phyloP scores from a whole-genome alignment of 2,797 vertebrate genomes.

The Helicolenus hilgendorfi region DNA sequence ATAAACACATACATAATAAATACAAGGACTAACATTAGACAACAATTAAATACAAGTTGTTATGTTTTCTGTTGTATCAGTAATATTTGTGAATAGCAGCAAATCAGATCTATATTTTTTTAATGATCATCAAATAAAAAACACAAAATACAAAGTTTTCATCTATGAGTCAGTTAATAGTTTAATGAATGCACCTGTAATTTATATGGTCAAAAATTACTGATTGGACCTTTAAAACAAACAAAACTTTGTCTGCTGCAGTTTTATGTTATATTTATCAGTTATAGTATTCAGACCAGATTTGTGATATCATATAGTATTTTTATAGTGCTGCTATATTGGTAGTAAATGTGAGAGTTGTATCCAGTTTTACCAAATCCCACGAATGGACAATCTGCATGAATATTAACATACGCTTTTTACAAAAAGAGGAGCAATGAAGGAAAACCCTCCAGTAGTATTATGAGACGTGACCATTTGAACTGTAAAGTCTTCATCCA shows the following conservation, averaged over 20 bases:
- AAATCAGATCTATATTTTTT: neutral
- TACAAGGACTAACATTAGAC: no score
- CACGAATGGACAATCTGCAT: slow-evolving; percentile 16
- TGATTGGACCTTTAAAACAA: neutral
- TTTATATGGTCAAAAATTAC: neutral
- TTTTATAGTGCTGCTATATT: neutral
- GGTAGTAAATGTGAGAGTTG: neutral
- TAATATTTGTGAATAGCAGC: neutral
- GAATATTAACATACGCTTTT: slow-evolving; percentile 33
- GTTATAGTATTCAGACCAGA: neutral
- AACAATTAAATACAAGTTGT: neutral
- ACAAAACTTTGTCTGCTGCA: neutral
- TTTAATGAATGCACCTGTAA: neutral
- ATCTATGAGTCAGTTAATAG: neutral
- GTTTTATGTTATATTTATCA: neutral
- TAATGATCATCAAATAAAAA: neutral
- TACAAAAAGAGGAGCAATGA: slow-evolving; percentile 14
- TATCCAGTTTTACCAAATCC: slow-evolving; percentile 7
- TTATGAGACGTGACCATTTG: slow-evolving; percentile 62
- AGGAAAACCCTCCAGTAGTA: neutral
- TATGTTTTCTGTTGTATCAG: neutral
- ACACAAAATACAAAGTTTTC: neutral
- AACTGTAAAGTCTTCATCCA: slow-evolving; percentile 71
- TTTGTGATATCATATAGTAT: neutral
- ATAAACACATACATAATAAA: neutral